These are phyloP conservation scores for Podargus strigoides DNA, from an alignment of 2,797 vertebrate species.

Conservation along the genomic window DNA sequence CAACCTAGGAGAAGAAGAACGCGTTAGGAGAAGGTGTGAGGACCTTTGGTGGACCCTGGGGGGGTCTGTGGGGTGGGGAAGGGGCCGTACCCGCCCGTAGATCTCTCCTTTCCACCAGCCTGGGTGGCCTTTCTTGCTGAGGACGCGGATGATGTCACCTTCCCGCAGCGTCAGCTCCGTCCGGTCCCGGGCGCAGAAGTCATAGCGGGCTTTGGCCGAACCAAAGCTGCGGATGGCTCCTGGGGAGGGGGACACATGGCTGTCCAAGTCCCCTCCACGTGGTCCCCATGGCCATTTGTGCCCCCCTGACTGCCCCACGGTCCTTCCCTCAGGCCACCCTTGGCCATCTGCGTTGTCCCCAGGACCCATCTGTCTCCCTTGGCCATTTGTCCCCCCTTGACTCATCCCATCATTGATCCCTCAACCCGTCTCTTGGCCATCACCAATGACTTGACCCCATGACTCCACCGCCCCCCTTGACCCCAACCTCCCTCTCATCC, in stretches of 20 bases:
- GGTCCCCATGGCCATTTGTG: no score
- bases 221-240: constrained; percentile 77
- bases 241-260: constrained; percentile 27
- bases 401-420: not conserved
- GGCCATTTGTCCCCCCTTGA: not conserved
- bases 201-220: constrained; percentile 86
- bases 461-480: not conserved
- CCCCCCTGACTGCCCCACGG: no score
- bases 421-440: not conserved
- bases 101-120: constrained; percentile 97
- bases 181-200: constrained; percentile 90
- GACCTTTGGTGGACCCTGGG: no score
- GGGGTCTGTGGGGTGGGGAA: not conserved
- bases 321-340: not conserved
- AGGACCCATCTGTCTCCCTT: not conserved
- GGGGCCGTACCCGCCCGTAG: constrained; percentile 82
- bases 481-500: no score
- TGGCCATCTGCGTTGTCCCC: no score
- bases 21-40: not conserved
- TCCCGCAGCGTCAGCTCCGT: constrained; percentile 86
- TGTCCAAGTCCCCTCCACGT: not conserved
- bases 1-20: constrained; percentile 73
- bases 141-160: constrained; percentile 89
- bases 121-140: constrained; percentile 86
- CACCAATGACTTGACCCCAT: not conserved